Base-by-base conservation (phyloP, 35 echinoderm and acorn worm species). In the Strongylocentrotus purpuratus region DNA sequence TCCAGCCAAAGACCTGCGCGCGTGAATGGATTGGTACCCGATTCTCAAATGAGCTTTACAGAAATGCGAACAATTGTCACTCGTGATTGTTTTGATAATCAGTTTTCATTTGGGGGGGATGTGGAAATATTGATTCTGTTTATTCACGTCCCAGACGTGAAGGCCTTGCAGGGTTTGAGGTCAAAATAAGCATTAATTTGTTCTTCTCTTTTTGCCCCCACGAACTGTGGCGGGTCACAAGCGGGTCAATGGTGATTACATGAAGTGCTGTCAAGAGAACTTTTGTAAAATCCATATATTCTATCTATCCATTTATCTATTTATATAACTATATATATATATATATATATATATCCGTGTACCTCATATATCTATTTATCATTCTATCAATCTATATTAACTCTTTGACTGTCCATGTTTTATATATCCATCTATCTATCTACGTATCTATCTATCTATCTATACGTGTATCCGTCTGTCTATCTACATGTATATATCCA, bases 81-180 rank as follows among this genome's bases (percentile, higher is more conserved):
- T 41, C 87, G 87, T 89, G 20, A 89, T 89, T 89, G 87, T 89
- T 89, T 89, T 89, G 5, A 89, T 46, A 46, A 46, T 89, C 87
- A 45, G 33, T 46, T 89, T 45, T 45, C 32, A 89, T 46, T 89
- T 89, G 32, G 0, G 18, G 18, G 87, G 87, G 87, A 46, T 33
- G 87, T 17, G 33, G 87, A 46, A 45, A 46, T 89, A 89, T 89
- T 89, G 87, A 89, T 89, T 10, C 12, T 89, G 87, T 45, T 46
- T 89, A 33, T 46, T 89, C 87, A 89, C 87, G 32, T 89, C 17
- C 87, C 33, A 89, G 87, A 89, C 87, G 45, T 25, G 87, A 89
- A 89, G 87, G 87, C 33, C 20, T 46, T 78, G 65, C 1, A 89
- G 87, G 15, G 32, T 89, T 46, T 89, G 87, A 89, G 87, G 87